Percentiles rank a stretch among this genome's conserved stretches.
Evolutionary conservation across 2,113 vertebrate genomes (phyloP).

Genomic region (Austrofundulus limnaeus): DNA sequence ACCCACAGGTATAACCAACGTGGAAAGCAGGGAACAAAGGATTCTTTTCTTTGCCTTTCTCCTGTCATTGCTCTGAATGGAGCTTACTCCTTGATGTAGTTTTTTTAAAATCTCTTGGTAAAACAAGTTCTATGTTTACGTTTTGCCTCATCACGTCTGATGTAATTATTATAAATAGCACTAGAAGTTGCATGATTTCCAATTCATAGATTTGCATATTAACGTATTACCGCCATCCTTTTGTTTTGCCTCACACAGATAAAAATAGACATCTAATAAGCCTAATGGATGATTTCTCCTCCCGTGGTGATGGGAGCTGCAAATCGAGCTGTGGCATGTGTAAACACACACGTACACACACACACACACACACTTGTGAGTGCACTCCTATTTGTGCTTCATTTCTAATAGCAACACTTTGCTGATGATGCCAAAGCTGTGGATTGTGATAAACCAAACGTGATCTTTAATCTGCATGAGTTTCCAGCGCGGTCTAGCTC

Average conservation of each 20-base stretch:
- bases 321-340: slow-evolving; percentile 25
- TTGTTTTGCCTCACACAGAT: slow-evolving; percentile 16
- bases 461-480: slow-evolving; percentile 60
- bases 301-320: slow-evolving; percentile 22
- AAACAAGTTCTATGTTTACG: background rate
- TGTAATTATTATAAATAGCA: background rate
- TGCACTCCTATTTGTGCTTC: slow-evolving; percentile 36
- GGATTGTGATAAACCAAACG: slow-evolving; percentile 63
- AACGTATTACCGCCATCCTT: slow-evolving; percentile 17
- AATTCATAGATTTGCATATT: background rate
- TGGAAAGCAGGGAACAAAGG: slow-evolving; percentile 22
- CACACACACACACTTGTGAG: slow-evolving; percentile 13
- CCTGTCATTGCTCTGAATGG: slow-evolving; percentile 10
- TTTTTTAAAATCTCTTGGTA: too few relatives aligned
- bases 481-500: slow-evolving; percentile 21
- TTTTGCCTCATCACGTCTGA: background rate
- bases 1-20: slow-evolving; percentile 39
- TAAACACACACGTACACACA: slow-evolving; percentile 5
- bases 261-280: slow-evolving; percentile 67
- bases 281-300: slow-evolving; percentile 50
- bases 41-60: slow-evolving; percentile 19
- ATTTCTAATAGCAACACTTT: slow-evolving; percentile 31
- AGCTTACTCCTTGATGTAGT: background rate
- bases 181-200: background rate
- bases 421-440: slow-evolving; percentile 32